Evolutionary conservation across 2,888 invertebrate species (phyloP).

Genomic region (Thecocarcelia acutangulata): DNA sequence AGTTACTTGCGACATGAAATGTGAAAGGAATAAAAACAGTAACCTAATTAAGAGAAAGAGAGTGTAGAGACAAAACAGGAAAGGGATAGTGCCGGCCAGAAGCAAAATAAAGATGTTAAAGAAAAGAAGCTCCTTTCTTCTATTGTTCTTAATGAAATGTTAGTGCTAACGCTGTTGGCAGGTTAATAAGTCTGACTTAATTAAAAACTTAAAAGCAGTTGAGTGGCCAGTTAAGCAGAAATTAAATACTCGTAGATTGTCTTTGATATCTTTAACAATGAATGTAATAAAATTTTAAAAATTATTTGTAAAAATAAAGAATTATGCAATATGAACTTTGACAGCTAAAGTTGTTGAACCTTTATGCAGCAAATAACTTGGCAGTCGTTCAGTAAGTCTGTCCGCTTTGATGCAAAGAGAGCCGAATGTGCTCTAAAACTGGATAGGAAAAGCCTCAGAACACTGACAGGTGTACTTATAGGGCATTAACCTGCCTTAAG

Average conservation of each 20-base stretch:
- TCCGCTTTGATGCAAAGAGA: no score
- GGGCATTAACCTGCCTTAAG: no score
- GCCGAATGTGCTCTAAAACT: no score
- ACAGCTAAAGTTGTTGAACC: no score
- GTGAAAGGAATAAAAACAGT: conserved; percentile 27
- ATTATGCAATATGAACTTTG: no score
- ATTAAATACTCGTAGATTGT: neutral
- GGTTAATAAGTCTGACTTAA: conserved; percentile 18
- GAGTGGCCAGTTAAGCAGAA: conserved; percentile 25
- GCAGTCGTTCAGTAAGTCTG: no score
- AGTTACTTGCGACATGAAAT: neutral
- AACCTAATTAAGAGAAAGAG: conserved; percentile 63
- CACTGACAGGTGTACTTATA: no score
- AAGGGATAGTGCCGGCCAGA: neutral
- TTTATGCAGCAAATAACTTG: no score
- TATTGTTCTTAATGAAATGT: conserved; percentile 31
- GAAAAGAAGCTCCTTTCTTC: neutral
- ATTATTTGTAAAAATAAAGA: neutral
- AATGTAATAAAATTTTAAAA: neutral
- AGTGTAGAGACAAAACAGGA: conserved; percentile 43
- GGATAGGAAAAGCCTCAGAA: no score
- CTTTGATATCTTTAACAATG: neutral
- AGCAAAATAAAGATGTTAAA: neutral
- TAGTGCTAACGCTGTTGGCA: conserved; percentile 22
- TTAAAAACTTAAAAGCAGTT: conserved; percentile 26